Conservation (phyloP, 2,113 vertebrate genomes). For the Paradisaea rubra region DNA sequence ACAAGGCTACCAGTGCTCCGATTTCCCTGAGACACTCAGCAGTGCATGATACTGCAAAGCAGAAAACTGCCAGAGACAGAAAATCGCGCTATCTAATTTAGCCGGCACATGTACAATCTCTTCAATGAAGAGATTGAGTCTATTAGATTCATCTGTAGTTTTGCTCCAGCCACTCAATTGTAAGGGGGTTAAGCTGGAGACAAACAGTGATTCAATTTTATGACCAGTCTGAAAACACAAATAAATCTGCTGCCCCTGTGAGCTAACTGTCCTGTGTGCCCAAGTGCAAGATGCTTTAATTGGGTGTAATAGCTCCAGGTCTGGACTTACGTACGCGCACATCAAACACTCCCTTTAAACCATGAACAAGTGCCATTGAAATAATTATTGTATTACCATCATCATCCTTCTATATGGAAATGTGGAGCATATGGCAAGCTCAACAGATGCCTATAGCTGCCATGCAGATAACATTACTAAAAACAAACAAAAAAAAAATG, state of each 20-base stretch:
- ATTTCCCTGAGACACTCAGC: not conserved
- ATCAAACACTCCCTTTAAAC: constrained; percentile 3
- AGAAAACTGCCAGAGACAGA: not conserved
- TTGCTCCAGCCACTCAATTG: not conserved
- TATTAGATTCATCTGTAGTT: constrained; percentile 3
- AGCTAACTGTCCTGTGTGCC: not conserved
- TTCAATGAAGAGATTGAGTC: constrained; percentile 5
- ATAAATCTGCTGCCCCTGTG: not conserved
- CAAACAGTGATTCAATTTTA: constrained; percentile 5
- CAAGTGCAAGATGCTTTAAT: constrained; percentile 17
- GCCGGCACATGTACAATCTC: not conserved
- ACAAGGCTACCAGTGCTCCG: not conserved
- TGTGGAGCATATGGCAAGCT: constrained; percentile 19
- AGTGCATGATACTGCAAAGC: not conserved
- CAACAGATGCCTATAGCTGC: not conserved
- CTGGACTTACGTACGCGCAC: not conserved
- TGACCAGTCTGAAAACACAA: constrained; percentile 8
- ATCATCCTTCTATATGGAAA: constrained; percentile 3
- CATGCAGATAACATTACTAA: not conserved
- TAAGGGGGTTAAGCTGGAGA: constrained; percentile 10
- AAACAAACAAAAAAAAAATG: not conserved
- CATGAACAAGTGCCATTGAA: constrained; percentile 21
- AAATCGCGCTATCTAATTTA: not conserved
- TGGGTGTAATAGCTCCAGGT: constrained; percentile 19
- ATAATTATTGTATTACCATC: constrained; percentile 50